Evolutionary conservation across 1,140 invertebrate genomes (phyloP).

Genomic region (Temnothorax curvispinosus): DNA sequence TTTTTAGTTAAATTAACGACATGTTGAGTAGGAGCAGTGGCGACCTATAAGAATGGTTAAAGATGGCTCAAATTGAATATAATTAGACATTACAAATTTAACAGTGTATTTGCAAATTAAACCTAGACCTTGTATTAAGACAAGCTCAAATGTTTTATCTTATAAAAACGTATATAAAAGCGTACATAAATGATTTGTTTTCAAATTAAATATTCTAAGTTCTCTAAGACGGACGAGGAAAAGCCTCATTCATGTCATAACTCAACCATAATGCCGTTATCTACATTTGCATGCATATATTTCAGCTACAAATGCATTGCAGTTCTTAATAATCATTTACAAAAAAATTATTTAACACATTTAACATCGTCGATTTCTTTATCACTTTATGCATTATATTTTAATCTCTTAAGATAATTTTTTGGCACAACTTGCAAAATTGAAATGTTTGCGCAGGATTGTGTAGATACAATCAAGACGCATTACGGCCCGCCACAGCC

Average conservation of each 20-base stretch:
- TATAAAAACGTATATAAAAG: neutral
- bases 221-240: neutral
- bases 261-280: neutral
- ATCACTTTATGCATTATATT: neutral
- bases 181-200: neutral
- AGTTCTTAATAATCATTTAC: neutral
- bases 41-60: too few relatives aligned
- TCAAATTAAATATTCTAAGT: slow-evolving; percentile 12
- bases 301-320: neutral
- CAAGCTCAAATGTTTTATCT: neutral
- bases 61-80: too few relatives aligned
- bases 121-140: neutral
- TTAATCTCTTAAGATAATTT: neutral
- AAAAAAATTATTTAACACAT: neutral
- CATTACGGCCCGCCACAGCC: too few relatives aligned
- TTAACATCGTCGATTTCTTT: neutral
- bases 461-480: too few relatives aligned
- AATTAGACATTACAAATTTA: too few relatives aligned
- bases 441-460: neutral
- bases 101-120: neutral
- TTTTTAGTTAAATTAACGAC: too few relatives aligned
- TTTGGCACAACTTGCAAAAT: neutral
- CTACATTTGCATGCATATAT: neutral
- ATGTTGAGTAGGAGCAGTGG: too few relatives aligned
- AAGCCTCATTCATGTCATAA: neutral